Evolutionary conservation across 1,140 invertebrate genomes (phyloP), one percentile per base, ranked within the genome.

Genomic region (Odontomachus brunneus): DNA sequence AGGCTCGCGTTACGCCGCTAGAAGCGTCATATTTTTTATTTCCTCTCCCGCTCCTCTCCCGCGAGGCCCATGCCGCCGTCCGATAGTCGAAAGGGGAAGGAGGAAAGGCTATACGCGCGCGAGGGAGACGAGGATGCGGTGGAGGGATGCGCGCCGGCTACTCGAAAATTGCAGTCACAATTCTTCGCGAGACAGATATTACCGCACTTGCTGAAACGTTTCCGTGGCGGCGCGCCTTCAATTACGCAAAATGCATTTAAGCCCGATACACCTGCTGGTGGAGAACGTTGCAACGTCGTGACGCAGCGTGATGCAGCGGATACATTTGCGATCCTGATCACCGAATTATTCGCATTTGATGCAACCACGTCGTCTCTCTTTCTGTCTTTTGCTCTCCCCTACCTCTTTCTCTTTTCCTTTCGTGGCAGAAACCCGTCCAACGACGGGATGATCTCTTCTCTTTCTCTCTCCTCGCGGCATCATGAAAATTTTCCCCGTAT

Each of bases 151-250:
- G 55, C 78, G 49, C 19, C 69, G 78, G 78, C 67, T 85, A 86
- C 89, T 90, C 90, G 89, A 92, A 88, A 93, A 93, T 93, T 93
- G 87, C 92, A 85, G 84, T 92, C 91, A 90, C 93, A 90, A 93
- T 92, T 93, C 90, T 92, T 91, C 89, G 62, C 84, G 89, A 92
- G 91, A 91, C 91, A 91, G 91, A 93, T 93, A 93, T 92, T 91
- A 91, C 87, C 82, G 86, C 66, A 66, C 73, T 48, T 72, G 53
- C 81, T 65, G 76, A 89, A 89, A 86, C 83, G 78, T 83, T 92
- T 90, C 82, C 76, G 74, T 55, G 51, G 72, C 86, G 84, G 87
- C 74, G 81, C 71, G 67, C 84, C 90, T 93, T 92, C 90, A 93
- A 92, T 93, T 92, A 92, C 89, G 85, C 88, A 84, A 85, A 90